Evolutionary conservation across 2,797 vertebrate genomes (phyloP).

Genomic region (Harpagifer antarcticus): DNA sequence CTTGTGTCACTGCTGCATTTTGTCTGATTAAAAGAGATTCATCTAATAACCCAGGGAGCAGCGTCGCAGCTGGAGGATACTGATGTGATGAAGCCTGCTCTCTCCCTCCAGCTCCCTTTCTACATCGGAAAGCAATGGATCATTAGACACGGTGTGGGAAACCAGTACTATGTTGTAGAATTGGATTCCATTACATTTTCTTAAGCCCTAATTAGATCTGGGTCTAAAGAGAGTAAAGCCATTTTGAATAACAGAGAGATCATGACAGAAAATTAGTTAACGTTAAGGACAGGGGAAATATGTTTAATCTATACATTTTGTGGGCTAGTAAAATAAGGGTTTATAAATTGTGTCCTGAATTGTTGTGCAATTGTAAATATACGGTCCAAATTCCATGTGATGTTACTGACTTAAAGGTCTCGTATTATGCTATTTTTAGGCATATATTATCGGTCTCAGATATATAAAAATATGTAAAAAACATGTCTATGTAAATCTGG

Average conservation of each 20-base stretch:
- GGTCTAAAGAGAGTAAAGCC: slow-evolving; percentile 63
- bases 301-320: slow-evolving; percentile 34
- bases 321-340: slow-evolving; percentile 10
- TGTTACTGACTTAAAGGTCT: too few relatives aligned
- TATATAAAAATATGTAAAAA: too few relatives aligned
- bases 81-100: slow-evolving; percentile 56
- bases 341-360: slow-evolving; percentile 2
- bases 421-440: too few relatives aligned
- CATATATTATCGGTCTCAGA: too few relatives aligned
- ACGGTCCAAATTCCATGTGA: too few relatives aligned
- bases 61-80: slow-evolving; percentile 44
- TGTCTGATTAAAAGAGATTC: slow-evolving; percentile 76
- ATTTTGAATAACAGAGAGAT: slow-evolving; percentile 72
- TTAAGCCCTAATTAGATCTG: slow-evolving; percentile 73
- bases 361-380: slow-evolving; percentile 24
- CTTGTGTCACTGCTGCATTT: slow-evolving; percentile 48
- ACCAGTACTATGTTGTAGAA: slow-evolving; percentile 61
- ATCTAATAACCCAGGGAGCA: slow-evolving; percentile 67
- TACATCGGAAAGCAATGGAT: slow-evolving; percentile 68
- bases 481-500: too few relatives aligned
- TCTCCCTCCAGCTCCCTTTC: slow-evolving; percentile 50
- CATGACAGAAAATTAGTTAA: slow-evolving; percentile 60
- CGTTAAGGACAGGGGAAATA: slow-evolving; percentile 52
- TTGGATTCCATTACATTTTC: slow-evolving; percentile 76
- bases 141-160: slow-evolving; percentile 69